Evolutionary conservation across 2,888 invertebrate genomes (phyloP).

Genomic region (Scelioninae gen. 1): DNA sequence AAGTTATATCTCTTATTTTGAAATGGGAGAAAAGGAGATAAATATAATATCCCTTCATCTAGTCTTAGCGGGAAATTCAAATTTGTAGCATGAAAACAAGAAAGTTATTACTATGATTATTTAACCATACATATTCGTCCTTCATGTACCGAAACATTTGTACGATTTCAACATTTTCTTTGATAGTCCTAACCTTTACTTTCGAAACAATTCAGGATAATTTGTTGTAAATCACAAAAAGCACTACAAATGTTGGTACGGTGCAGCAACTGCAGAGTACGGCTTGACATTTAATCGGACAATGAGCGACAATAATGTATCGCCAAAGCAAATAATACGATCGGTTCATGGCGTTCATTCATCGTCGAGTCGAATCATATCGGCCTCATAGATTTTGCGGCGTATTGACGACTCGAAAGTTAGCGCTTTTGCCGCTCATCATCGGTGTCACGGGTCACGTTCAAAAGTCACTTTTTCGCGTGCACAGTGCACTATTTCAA

Average conservation of each 20-base stretch:
- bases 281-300: conserved; percentile 63
- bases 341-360: conserved; percentile 59
- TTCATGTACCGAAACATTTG: no score
- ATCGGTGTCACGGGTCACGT: conserved; percentile 68
- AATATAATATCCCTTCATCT: no score
- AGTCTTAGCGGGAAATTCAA: no score
- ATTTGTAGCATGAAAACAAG: no score
- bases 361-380: conserved; percentile 65
- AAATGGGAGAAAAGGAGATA: no score
- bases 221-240: conserved; percentile 60
- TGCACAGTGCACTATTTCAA: conserved; percentile 57
- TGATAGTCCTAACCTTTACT: conserved; percentile 25
- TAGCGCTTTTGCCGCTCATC: conserved; percentile 69
- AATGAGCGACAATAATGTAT: conserved; percentile 64
- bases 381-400: conserved; percentile 65
- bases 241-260: conserved; percentile 29
- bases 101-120: no score
- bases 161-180: background rate
- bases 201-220: conserved; percentile 47
- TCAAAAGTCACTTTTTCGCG: conserved; percentile 62
- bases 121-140: no score
- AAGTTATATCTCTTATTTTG: no score
- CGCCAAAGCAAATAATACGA: conserved; percentile 67
- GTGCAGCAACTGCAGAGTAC: conserved; percentile 34
- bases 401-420: conserved; percentile 72